Evolutionary conservation across 2,113 vertebrate species (phyloP).

Genomic region (Tragelaphus buxtoni): DNA sequence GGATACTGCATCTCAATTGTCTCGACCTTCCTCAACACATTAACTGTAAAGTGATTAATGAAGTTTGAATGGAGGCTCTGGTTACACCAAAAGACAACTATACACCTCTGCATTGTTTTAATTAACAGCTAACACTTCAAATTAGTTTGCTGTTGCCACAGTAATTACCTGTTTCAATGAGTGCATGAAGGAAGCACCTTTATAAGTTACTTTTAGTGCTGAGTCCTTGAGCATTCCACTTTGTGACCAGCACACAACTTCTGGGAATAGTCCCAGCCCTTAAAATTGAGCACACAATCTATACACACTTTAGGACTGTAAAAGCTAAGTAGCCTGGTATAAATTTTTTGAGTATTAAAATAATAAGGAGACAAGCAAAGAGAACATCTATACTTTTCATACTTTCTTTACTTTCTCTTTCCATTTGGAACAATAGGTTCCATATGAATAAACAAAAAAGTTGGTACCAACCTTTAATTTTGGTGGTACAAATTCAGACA

Average conservation of each 20-base stretch:
- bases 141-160: conserved; percentile 80
- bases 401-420: neutral
- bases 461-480: neutral
- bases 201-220: conserved; percentile 42
- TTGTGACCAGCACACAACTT: neutral
- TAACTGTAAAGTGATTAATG: conserved; percentile 89
- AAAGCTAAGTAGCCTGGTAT: neutral
- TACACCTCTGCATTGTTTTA: conserved; percentile 85
- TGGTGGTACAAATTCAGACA: neutral
- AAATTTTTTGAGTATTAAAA: neutral
- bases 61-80: conserved; percentile 81
- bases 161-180: conserved; percentile 82
- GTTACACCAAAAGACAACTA: conserved; percentile 87
- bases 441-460: neutral
- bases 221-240: neutral
- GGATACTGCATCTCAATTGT: conserved; percentile 76
- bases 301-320: neutral
- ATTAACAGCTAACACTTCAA: conserved; percentile 89
- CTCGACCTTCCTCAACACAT: conserved; percentile 82
- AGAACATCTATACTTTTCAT: neutral
- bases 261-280: neutral
- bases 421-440: neutral
- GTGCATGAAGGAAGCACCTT: conserved; percentile 57
- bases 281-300: neutral
- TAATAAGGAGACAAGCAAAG: neutral